phyloP scores from a whole-genome alignment of 2,888 invertebrate species.

The Drosophila infuscata region DNA sequence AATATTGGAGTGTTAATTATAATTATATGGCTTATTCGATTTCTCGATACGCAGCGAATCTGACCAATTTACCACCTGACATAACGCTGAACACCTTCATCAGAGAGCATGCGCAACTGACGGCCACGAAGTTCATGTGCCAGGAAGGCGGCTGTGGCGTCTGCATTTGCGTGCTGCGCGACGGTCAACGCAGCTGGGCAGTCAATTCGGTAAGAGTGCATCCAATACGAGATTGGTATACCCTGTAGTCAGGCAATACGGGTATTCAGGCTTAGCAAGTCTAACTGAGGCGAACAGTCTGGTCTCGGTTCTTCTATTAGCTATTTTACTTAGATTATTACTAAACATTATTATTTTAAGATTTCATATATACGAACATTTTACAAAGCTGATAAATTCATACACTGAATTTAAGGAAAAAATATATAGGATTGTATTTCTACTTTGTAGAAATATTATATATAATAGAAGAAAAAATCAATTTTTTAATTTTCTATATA shows the following conservation, averaged over 20 bases:
- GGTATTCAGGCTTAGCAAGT: background rate
- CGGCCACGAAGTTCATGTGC: slow-evolving; percentile 89
- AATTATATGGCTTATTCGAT: background rate
- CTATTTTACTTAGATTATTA: background rate
- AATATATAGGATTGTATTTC: too few relatives aligned
- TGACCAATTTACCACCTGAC: slow-evolving; percentile 82
- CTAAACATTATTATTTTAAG: too few relatives aligned
- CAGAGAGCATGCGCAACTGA: slow-evolving; percentile 86
- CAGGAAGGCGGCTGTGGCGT: slow-evolving; percentile 89
- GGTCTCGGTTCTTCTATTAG: background rate
- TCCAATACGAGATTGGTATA: background rate
- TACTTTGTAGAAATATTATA: too few relatives aligned
- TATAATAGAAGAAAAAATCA: too few relatives aligned
- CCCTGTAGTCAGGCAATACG: background rate
- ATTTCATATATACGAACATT: too few relatives aligned
- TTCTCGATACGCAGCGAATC: slow-evolving; percentile 58
- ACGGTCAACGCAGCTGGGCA: slow-evolving; percentile 86
- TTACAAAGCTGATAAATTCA: too few relatives aligned
- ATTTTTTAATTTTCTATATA: too few relatives aligned
- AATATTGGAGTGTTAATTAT: background rate
- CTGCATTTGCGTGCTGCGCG: slow-evolving; percentile 86
- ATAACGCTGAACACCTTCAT: slow-evolving; percentile 88
- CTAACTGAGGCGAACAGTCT: too few relatives aligned
- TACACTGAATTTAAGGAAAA: too few relatives aligned
- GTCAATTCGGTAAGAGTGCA: slow-evolving; percentile 87